Percentiles rank a stretch among this genome's conserved stretches.
Evolutionary conservation across 2,113 vertebrate species (phyloP).

Genomic region (Phoenicopterus ruber): DNA sequence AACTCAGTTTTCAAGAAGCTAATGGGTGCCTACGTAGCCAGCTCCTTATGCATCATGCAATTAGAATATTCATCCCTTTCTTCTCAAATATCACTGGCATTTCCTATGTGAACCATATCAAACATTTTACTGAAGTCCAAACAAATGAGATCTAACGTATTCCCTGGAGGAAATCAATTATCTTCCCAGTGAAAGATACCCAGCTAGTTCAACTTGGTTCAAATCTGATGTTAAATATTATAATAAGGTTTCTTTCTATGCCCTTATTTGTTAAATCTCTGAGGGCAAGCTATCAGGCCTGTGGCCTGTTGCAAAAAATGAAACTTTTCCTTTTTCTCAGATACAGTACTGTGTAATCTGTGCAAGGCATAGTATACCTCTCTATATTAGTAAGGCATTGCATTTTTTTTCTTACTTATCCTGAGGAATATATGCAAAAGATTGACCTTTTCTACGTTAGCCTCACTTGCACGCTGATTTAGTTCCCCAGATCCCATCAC

Average conservation of each 20-base stretch:
- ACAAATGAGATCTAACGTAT: neutral
- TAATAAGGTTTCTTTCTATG: neutral
- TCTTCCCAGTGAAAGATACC: neutral
- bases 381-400: neutral
- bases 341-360: accelerated
- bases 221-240: neutral
- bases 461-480: neutral
- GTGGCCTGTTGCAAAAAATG: neutral
- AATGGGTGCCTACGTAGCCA: neutral
- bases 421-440: neutral
- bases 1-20: neutral
- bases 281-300: neutral
- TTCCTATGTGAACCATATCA: neutral
- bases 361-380: neutral
- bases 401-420: neutral
- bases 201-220: neutral
- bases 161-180: neutral
- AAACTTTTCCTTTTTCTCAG: neutral
- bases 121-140: constrained; percentile 3
- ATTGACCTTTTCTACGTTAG: neutral
- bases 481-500: neutral
- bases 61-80: neutral
- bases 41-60: neutral
- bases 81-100: neutral
- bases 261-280: neutral